A percentile compares a stretch with the other conserved stretches of the same genome.
These are phyloP conservation scores for Maconellicoccus hirsutus DNA, from an alignment of 1,140 invertebrate species.

Conservation along the genomic window DNA sequence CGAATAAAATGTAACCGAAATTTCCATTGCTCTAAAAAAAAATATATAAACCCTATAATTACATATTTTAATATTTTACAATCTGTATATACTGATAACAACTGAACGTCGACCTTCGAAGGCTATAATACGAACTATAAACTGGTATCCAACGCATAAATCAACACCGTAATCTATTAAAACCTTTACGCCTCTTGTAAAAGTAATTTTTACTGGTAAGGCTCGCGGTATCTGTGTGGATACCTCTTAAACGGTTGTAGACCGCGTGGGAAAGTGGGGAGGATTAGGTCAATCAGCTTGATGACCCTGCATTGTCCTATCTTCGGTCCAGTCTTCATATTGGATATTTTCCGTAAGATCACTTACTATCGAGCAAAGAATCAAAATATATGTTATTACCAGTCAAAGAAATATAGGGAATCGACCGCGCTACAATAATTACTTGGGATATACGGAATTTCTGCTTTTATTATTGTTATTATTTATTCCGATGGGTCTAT, in stretches of 20 bases:
- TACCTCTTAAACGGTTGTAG: constrained; percentile 14
- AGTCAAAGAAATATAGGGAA: constrained; percentile 12
- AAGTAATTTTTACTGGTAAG: constrained; percentile 21
- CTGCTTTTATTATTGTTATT: constrained; percentile 15
- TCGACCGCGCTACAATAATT: constrained; percentile 18
- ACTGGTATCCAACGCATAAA: constrained; percentile 17
- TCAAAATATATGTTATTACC: constrained; percentile 21
- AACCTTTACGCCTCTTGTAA: constrained; percentile 18
- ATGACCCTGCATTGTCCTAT: constrained; percentile 20
- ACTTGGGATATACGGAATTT: constrained; percentile 11
- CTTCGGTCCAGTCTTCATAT: constrained; percentile 6
- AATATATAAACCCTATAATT: neutral
- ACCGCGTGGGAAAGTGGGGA: constrained; percentile 20
- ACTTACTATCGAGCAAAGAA: constrained; percentile 18
- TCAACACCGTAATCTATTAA: constrained; percentile 18
- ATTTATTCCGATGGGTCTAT: neutral
- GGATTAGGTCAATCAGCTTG: constrained; percentile 22
- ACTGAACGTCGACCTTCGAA: constrained; percentile 15
- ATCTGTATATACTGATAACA: neutral
- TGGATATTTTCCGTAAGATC: constrained; percentile 4
- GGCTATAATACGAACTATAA: constrained; percentile 19
- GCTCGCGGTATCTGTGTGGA: neutral
- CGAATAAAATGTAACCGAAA: neutral
- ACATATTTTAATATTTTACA: constrained; percentile 10
- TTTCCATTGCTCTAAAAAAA: neutral